Conservation (phyloP, 92 coral and sea anemone species). For the Isaurus tuberculatus region DNA sequence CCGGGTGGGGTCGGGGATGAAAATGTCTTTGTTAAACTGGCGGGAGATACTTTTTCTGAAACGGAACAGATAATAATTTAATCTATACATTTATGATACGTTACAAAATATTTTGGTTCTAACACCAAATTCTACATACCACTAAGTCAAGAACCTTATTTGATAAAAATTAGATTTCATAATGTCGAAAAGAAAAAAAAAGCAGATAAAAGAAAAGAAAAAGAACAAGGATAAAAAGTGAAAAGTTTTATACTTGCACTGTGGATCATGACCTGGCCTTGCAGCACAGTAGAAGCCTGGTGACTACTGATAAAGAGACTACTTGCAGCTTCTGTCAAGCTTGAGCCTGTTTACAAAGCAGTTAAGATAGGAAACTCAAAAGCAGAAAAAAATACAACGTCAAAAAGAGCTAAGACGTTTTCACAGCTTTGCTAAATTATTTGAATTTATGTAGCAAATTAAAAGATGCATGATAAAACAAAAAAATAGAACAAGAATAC, state of each 20-base stretch:
- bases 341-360: conserved; percentile 51
- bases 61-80: not conserved
- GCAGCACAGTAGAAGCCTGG: not conserved
- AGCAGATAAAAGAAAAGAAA: no score
- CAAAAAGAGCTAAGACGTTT: no score
- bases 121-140: not conserved
- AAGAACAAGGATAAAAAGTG: not conserved
- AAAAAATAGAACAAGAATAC: no score
- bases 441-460: no score
- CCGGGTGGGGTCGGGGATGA: conserved; percentile 76
- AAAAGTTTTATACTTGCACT: not conserved
- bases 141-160: not conserved
- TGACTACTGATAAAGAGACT: conserved; percentile 63
- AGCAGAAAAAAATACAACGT: no score
- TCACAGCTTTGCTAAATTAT: no score
- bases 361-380: no score
- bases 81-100: not conserved
- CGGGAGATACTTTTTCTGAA: conserved; percentile 55
- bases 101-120: not conserved
- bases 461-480: no score
- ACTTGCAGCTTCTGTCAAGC: conserved; percentile 85
- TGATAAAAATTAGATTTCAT: not conserved
- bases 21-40: conserved; percentile 53
- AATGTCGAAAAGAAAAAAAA: not conserved
- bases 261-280: not conserved